Percentiles rank a stretch among this genome's conserved stretches.
These are phyloP conservation scores for Pheosia tremula DNA, from an alignment of 2,888 invertebrate species.

Conservation along the genomic window DNA sequence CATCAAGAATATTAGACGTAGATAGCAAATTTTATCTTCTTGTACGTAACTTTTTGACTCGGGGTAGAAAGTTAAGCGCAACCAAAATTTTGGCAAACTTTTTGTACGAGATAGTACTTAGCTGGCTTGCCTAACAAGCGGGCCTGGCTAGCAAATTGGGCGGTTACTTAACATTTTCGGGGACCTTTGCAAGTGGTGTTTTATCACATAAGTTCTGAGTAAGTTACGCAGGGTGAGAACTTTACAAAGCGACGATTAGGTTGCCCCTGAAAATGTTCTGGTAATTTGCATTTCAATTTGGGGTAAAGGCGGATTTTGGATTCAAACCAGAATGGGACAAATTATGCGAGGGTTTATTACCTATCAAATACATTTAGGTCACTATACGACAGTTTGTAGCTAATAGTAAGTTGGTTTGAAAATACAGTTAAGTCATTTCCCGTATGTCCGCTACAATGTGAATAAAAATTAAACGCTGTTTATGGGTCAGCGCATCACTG, in stretches of 20 bases:
- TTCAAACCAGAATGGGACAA: conserved; percentile 25
- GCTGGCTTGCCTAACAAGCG: conserved; percentile 16
- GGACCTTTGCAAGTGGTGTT: conserved; percentile 18
- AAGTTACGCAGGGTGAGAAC: conserved; percentile 31
- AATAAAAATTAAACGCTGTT: too few species aligned
- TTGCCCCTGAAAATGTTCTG: conserved; percentile 21
- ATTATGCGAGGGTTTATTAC: conserved; percentile 18
- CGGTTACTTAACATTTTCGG: conserved; percentile 37
- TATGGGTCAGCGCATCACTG: too few species aligned
- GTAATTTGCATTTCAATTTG: conserved; percentile 39
- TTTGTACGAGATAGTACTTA: conserved; percentile 24
- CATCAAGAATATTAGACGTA: conserved; percentile 28
- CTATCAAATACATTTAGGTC: conserved; percentile 30
- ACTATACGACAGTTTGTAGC: conserved; percentile 17
- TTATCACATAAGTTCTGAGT: conserved; percentile 37
- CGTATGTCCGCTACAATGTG: too few species aligned
- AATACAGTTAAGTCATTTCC: too few species aligned
- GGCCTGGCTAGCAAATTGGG: conserved; percentile 30
- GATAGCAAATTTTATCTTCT: conserved; percentile 35
- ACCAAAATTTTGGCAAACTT: conserved; percentile 29
- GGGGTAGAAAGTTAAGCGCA: conserved; percentile 17
- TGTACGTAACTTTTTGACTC: conserved; percentile 33
- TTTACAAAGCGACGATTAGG: conserved; percentile 31
- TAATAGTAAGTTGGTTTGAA: too few species aligned
- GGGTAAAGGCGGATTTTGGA: conserved; percentile 25